These are phyloP conservation scores for Acholoe squamosa DNA, from an alignment of 2,888 invertebrate species.

Conservation along the genomic window DNA sequence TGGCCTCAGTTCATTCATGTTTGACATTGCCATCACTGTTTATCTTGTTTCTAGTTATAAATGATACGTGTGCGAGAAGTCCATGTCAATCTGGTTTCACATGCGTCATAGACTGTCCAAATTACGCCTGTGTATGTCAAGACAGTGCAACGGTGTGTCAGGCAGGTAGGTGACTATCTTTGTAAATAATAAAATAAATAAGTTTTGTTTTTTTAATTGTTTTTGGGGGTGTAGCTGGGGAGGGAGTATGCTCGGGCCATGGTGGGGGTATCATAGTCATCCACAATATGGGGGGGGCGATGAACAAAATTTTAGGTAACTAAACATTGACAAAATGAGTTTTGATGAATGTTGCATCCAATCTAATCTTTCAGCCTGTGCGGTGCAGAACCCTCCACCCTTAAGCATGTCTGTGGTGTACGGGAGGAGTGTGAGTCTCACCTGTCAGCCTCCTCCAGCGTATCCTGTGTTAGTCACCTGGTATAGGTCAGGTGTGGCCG, in stretches of 20 bases:
- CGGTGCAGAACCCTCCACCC: not conserved
- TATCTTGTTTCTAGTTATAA: not conserved
- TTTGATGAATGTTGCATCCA: no score
- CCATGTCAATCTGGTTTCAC: not conserved
- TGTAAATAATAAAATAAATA: not conserved
- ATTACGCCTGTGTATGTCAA: not conserved
- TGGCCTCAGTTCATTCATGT: no score
- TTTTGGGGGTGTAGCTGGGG: no score
- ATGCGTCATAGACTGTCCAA: constrained; percentile 3
- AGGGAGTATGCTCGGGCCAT: no score
- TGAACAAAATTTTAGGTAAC: no score
- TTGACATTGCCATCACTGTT: no score
- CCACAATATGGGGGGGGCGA: no score
- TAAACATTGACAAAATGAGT: no score
- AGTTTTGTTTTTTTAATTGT: no score
- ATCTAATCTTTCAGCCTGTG: constrained; percentile 11
- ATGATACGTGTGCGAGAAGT: not conserved
- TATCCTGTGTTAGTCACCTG: not conserved
- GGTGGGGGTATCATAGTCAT: no score
- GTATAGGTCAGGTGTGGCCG: not conserved
- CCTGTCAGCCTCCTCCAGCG: not conserved
- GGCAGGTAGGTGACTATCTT: constrained; percentile 21
- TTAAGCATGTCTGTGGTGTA: not conserved
- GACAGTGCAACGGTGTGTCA: not conserved
- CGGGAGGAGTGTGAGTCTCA: not conserved